Evolutionary conservation across 2,797 vertebrate species (phyloP).

Genomic region (Bovichtus diacanthus): DNA sequence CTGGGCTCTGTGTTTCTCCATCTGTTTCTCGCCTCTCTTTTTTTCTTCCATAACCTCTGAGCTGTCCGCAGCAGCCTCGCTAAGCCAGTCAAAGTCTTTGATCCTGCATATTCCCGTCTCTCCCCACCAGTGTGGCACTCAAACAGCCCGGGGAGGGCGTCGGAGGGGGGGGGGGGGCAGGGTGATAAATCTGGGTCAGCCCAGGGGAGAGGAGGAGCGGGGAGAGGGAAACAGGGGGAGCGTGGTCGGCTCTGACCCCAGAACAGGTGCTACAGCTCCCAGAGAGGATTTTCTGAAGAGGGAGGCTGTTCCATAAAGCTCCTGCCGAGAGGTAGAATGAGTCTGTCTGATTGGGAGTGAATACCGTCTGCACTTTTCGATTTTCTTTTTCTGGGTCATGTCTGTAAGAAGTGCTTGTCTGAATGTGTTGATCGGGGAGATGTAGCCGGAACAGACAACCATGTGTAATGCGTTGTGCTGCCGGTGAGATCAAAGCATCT

Average conservation of each 20-base stretch:
- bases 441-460: constrained; percentile 17
- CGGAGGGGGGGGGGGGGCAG: background rate
- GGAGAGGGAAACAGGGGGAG: constrained; percentile 19
- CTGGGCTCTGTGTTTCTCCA: constrained; percentile 44
- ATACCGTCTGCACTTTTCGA: constrained; percentile 25
- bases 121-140: constrained; percentile 37
- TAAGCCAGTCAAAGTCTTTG: constrained; percentile 66
- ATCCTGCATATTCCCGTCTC: constrained; percentile 45
- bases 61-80: constrained; percentile 36
- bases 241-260: constrained; percentile 55
- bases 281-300: constrained; percentile 57
- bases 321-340: constrained; percentile 52
- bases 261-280: constrained; percentile 76
- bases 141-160: constrained; percentile 19
- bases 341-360: constrained; percentile 30
- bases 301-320: constrained; percentile 49
- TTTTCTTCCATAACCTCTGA: constrained; percentile 44
- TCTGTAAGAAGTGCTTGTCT: constrained; percentile 12
- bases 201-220: constrained; percentile 23
- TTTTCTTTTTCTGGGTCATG: constrained; percentile 48
- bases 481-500: constrained; percentile 36
- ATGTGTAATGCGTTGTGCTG: constrained; percentile 18
- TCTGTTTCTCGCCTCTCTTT: constrained; percentile 45
- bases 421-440: constrained; percentile 17
- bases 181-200: constrained; percentile 76